A percentile compares a stretch with the other conserved stretches of the same genome.
Conservation (phyloP, 2,888 invertebrate species). For the Noctua fimbriata region DNA sequence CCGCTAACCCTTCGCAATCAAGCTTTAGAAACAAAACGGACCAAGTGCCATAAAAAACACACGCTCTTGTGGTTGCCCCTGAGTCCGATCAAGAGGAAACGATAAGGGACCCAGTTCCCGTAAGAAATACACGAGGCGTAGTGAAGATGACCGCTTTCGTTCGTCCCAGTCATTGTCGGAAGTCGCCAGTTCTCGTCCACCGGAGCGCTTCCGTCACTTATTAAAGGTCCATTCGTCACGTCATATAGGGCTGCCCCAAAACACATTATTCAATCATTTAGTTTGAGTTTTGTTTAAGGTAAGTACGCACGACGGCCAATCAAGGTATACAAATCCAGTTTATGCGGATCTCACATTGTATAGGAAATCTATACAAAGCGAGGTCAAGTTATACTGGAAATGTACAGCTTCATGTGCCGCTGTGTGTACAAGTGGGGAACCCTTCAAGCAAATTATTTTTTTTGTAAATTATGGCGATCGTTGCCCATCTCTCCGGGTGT, state of each 20-base stretch:
- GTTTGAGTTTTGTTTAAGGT: no score
- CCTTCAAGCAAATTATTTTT: no score
- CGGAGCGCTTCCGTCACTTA: constrained; percentile 67
- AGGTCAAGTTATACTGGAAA: no score
- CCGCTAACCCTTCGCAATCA: neutral
- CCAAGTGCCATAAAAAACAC: neutral
- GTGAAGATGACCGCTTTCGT: constrained; percentile 56
- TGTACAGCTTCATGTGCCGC: no score
- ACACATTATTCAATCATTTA: neutral
- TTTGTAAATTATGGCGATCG: no score
- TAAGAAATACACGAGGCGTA: constrained; percentile 53
- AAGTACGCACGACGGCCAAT: no score
- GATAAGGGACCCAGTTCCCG: constrained; percentile 44
- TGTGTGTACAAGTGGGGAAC: no score
- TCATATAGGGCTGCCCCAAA: constrained; percentile 58
- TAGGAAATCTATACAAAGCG: no score
- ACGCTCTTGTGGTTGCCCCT: neutral
- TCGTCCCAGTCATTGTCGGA: constrained; percentile 65
- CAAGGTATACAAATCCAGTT: no score
- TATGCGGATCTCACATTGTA: no score
- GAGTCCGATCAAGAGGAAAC: constrained; percentile 32
- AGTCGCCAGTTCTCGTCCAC: constrained; percentile 67
- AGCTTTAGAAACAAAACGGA: neutral
- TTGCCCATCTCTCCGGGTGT: no score
- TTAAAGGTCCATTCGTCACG: constrained; percentile 68